Base-by-base conservation (phyloP, 2,888 invertebrate genomes). In the Polylopha cassiicola region DNA sequence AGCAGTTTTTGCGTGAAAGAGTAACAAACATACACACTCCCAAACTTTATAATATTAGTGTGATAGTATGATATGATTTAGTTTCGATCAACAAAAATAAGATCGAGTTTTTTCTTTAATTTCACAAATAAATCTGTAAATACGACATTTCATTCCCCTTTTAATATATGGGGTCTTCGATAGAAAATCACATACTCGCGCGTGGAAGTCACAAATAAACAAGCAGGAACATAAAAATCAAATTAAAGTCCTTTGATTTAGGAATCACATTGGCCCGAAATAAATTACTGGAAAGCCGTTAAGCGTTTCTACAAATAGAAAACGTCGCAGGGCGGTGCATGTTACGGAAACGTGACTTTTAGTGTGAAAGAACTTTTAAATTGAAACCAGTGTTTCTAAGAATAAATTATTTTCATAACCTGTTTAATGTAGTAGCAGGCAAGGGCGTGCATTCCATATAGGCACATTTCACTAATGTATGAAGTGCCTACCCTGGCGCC, bases 211-310 rank as follows among this genome's bases (percentile, higher is more conserved):
- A 10, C 34, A 41, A 36, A 34, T 41, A 34, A 28, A 28, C 8
- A 22, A 33, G n/a, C 8, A 17, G 11, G 29, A 20, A 21, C 29
- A 30, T 22, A 30, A 30, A 41, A 41, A 30, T 41, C 20, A 26
- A 41, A 41, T 41, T 26, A 41, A 36, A 34, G 29, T 20, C 13
- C 30, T 36, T 36, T 41, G 41, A 41, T 41, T 41, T 36, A 36
- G n/a, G 29, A 8, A 36, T 30, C 29, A 15, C 41, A 30, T 41
- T 41, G 21, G 41, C 34, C 24, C 29, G 29, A 21, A 41, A 41
- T 41, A 41, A 36, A 41, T 41, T 30, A 41, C 36, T 41, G 41
- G 29, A 41, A 41, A 30, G 30, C 41, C 41, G 30, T 41, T 36
- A 41, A 41, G 30, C n/a, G 30, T 26, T 29, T 30, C 41, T n/a